Base-by-base conservation (phyloP, 2,113 vertebrate species). In the Perognathus longimembris region DNA sequence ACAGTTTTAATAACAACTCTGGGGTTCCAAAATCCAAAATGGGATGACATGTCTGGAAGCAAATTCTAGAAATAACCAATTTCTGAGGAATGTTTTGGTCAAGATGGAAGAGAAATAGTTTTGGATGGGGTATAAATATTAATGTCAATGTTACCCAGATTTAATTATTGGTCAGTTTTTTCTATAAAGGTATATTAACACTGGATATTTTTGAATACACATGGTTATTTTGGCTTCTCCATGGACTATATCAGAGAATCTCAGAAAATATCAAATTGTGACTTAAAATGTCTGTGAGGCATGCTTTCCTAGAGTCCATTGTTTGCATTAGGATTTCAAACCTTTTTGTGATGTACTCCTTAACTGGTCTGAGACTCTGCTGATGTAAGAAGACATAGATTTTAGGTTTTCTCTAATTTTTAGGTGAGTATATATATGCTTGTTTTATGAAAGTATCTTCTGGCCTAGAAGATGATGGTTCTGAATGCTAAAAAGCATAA, bases 141-240 rank as follows among this genome's bases (percentile, higher is more conserved):
- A 77, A 88, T 22, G 30, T 40, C 50, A 86, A 30, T 69, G 4
- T 76, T 9, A 38, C 0, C 8, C n/a, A 42, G 0, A 34, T 63
- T 94, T 91, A 66, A 74, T 22, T 57, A 83, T 84, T 59, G 32
- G 64, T 42, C 34, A 85, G 9, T 32, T 82, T 71, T 71, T 79
- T 15, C 59, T 63, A 21, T 63, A 50, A 64, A 66, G 45, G 63
- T 5, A 45, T 54, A 28, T 71, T 88, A 77, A 74, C 38, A 20
- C 6, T 38, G 21, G 34, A 69, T 80, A 67, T 17, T 17, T 28
- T 12, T 21, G 6, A 83, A 38, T 50, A n/a, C 57, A 89, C 22
- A 71, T 91, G 22, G 24, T 8, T 66, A 14, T 21, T 81, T 0
- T 93, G 67, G 3, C 69, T 87, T 3, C 22, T 85, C 45, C 28